These are phyloP conservation scores for Lerista edwardsae DNA, from an alignment of 2,797 vertebrate genomes.

Conservation along the genomic window DNA sequence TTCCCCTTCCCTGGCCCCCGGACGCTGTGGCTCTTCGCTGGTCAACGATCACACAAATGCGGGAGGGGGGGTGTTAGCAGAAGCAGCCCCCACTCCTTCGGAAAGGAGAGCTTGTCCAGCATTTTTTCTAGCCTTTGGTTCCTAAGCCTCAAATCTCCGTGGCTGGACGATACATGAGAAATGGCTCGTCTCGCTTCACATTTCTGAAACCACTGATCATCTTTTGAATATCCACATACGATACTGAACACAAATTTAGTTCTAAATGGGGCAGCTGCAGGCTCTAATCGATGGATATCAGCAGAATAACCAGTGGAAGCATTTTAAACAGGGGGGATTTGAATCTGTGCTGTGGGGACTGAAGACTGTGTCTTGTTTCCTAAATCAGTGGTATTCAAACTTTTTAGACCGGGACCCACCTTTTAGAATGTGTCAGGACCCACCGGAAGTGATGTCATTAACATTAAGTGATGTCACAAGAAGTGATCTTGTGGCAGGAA, in stretches of 20 bases:
- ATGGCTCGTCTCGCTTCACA: background rate
- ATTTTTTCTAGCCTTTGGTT: background rate
- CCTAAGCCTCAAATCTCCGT: too few relatives aligned
- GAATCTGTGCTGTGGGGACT: background rate
- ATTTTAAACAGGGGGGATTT: background rate
- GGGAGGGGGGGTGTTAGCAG: background rate
- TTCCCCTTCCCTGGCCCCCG: background rate
- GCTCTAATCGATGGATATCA: too few relatives aligned
- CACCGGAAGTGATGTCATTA: too few relatives aligned
- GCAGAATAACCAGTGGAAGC: background rate
- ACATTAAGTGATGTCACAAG: too few relatives aligned
- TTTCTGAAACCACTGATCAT: constrained; percentile 2
- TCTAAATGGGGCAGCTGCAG: background rate
- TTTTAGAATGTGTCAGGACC: too few relatives aligned
- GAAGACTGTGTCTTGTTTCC: background rate
- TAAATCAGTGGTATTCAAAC: too few relatives aligned
- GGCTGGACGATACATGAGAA: background rate
- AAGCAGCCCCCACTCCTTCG: background rate
- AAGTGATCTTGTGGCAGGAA: too few relatives aligned
- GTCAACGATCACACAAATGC: background rate
- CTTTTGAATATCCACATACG: too few relatives aligned
- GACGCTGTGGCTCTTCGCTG: constrained; percentile 2
- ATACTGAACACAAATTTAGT: background rate
- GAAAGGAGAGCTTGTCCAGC: background rate
- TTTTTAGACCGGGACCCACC: too few relatives aligned